phyloP scores from a whole-genome alignment of 2,888 invertebrate species.

The Eupeodes luniger region DNA sequence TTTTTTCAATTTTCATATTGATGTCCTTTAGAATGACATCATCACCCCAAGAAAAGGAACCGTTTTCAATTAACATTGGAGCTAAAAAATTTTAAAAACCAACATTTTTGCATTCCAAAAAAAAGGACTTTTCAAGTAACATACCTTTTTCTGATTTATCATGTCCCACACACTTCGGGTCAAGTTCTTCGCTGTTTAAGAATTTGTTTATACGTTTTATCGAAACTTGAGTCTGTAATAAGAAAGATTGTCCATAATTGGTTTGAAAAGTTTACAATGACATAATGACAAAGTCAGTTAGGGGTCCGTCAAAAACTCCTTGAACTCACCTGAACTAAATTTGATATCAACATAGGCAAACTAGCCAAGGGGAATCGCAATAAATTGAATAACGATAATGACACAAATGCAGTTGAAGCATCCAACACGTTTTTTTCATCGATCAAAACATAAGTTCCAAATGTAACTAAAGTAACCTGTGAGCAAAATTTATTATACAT shows the following conservation, averaged over 20 bases:
- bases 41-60: conserved; percentile 94
- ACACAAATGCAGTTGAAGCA: conserved; percentile 96
- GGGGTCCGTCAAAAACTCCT: not conserved
- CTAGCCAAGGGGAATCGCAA: conserved; percentile 97
- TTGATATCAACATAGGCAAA: conserved; percentile 97
- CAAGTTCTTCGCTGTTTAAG: conserved; percentile 95
- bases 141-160: conserved; percentile 89
- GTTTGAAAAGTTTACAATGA: too few species aligned
- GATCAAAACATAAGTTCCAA: conserved; percentile 94
- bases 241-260: not conserved
- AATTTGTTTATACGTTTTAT: conserved; percentile 95
- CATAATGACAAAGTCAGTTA: too few species aligned
- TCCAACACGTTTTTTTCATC: conserved; percentile 93
- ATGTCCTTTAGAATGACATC: conserved; percentile 89
- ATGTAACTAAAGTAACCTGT: conserved; percentile 93
- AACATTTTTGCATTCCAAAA: conserved; percentile 19
- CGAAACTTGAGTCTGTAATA: conserved; percentile 91
- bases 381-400: conserved; percentile 98
- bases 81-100: conserved; percentile 85
- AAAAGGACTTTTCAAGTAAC: conserved; percentile 53
- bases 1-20: conserved; percentile 88
- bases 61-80: conserved; percentile 93
- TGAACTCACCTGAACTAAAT: conserved; percentile 93
- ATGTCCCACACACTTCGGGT: conserved; percentile 90
- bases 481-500: not conserved